Evolutionary conservation across 2,888 invertebrate genomes (phyloP), one percentile per base, ranked within the genome.

Genomic region (Mythimna loreyi): DNA sequence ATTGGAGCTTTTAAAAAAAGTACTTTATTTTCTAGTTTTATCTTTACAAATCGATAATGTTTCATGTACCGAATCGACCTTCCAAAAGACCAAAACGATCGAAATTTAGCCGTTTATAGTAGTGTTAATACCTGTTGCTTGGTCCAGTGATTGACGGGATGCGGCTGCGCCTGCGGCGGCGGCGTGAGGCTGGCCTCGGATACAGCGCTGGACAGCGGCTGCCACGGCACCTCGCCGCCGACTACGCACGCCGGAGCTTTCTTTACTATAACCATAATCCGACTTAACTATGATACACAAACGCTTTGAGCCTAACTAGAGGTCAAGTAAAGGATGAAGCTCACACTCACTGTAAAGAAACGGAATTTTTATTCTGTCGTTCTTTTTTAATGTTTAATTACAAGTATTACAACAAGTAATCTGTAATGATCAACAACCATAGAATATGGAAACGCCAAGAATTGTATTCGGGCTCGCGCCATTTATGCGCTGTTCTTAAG

Each of bases 61-160:
- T n/a, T n/a, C n/a, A n/a, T n/a, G n/a, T n/a, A n/a, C n/a, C n/a
- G n/a, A n/a, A n/a, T n/a, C n/a, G n/a, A n/a, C n/a, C n/a, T n/a
- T n/a, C n/a, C n/a, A n/a, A n/a, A n/a, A n/a, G n/a, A n/a, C n/a
- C n/a, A n/a, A n/a, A n/a, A n/a, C n/a, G n/a, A n/a, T n/a, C n/a
- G n/a, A n/a, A n/a, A n/a, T n/a, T n/a, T n/a, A n/a, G n/a, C n/a
- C n/a, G n/a, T n/a, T n/a, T n/a, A n/a, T n/a, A n/a, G n/a, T 23
- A 43, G 1, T n/a, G 19, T 16, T 16, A 5, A 23, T 72, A 83
- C 97, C 96, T 97, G 97, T 86, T 97, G 97, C 88, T 97, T 97
- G 82, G 96, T 96, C 98, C 98, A 98, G 85, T 97, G 97, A 75
- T 88, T 91, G 87, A 93, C 91, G 62, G 92, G 90, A 63, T 88